Evolutionary conservation across 2,797 vertebrate species (phyloP).

Genomic region (Pachyuromys duprasi): DNA sequence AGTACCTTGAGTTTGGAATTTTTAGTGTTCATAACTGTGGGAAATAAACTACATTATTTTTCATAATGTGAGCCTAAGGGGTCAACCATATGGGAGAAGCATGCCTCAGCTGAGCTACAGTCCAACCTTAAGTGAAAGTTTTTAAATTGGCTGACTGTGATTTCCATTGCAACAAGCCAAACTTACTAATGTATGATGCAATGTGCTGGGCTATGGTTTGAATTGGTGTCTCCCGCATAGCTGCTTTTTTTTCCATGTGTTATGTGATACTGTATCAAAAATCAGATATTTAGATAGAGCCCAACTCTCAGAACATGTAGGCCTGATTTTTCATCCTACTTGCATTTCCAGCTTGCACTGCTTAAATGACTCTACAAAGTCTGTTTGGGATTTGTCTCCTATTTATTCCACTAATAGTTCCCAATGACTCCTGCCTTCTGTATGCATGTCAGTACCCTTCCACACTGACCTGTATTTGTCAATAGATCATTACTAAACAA

Average conservation of each 20-base stretch:
- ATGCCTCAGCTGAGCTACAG: neutral
- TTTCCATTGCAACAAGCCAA: neutral
- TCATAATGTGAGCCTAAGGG: neutral
- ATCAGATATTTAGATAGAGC: neutral
- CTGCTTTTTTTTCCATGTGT: neutral
- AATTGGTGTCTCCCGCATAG: neutral
- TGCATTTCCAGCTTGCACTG: neutral
- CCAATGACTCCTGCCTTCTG: neutral
- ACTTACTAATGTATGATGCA: neutral
- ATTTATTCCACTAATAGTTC: neutral
- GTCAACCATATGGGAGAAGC: neutral
- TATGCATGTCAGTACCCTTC: neutral
- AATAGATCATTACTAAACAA: neutral
- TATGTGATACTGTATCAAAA: neutral
- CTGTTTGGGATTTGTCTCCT: neutral
- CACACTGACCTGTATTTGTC: neutral
- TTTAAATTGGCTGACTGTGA: neutral
- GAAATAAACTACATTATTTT: neutral
- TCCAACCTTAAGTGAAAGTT: neutral
- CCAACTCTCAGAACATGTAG: neutral
- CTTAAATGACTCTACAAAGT: neutral
- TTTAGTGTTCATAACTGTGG: neutral
- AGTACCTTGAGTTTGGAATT: neutral
- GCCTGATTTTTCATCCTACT: neutral
- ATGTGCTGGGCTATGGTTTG: neutral